Conservation (phyloP, 1,140 invertebrate species). For the Eumeta japonica region DNA sequence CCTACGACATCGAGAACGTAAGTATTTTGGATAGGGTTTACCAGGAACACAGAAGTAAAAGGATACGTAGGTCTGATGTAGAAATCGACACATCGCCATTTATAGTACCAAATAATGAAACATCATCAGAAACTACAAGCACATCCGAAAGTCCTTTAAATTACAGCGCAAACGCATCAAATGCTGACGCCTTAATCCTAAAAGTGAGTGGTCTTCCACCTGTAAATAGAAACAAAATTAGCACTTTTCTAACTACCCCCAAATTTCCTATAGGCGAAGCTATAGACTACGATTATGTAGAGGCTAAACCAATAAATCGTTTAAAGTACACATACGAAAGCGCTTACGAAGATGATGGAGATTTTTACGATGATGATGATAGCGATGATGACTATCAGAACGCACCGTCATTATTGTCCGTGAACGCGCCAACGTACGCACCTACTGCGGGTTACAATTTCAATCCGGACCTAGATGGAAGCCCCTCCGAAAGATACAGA, state of each 20-base stretch:
- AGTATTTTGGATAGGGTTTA: no score
- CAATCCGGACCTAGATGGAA: conserved; percentile 17
- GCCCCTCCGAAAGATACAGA: conserved; percentile 21
- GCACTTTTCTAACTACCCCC: conserved; percentile 23
- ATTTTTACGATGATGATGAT: conserved; percentile 28
- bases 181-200: conserved; percentile 21
- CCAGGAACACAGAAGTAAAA: background rate
- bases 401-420: no score
- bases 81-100: conserved; percentile 17
- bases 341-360: conserved; percentile 28
- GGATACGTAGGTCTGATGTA: conserved; percentile 7
- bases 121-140: background rate
- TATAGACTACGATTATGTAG: conserved; percentile 17
- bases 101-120: conserved; percentile 10
- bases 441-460: conserved; percentile 13
- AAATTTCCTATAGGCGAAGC: conserved; percentile 29
- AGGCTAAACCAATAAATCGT: no score
- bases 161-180: conserved; percentile 10
- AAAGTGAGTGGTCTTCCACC: conserved; percentile 18
- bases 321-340: no score
- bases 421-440: conserved; percentile 12
- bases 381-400: conserved; percentile 21
- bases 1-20: conserved; percentile 40
- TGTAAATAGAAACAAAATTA: conserved; percentile 6
- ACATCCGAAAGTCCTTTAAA: conserved; percentile 1